Evolutionary conservation across 2,888 invertebrate species (phyloP).

Genomic region (Tetropium fuscum): DNA sequence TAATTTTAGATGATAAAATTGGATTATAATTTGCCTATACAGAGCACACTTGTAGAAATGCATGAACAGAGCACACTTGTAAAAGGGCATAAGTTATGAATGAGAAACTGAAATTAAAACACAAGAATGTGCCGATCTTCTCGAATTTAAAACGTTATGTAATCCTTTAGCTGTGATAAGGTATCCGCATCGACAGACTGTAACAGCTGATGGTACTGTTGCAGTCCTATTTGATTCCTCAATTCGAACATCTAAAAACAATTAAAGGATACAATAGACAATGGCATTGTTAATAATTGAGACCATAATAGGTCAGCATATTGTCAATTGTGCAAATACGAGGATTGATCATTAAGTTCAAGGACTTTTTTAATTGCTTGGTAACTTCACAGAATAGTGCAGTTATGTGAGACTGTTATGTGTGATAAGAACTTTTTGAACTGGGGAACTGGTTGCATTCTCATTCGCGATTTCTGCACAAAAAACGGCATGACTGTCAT

Average conservation of each 20-base stretch:
- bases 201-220: conserved; percentile 80
- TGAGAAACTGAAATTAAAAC: conserved; percentile 1
- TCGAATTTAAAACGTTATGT: conserved; percentile 64
- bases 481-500: too few species aligned
- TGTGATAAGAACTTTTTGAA: too few species aligned
- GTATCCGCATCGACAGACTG: conserved; percentile 80
- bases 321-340: neutral
- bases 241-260: conserved; percentile 74
- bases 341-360: too few species aligned
- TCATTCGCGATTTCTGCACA: too few species aligned
- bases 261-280: conserved; percentile 3
- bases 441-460: too few species aligned
- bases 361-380: too few species aligned
- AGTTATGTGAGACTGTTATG: too few species aligned
- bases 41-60: neutral
- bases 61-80: neutral
- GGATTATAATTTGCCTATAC: neutral
- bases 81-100: too few species aligned
- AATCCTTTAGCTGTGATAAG: conserved; percentile 70
- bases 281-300: neutral
- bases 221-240: conserved; percentile 80
- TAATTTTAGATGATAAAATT: too few species aligned
- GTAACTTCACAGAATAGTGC: too few species aligned
- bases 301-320: neutral
- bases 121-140: neutral